Conservation (phyloP, 2,113 vertebrate genomes). For the Phrynocephalus versicolor region DNA sequence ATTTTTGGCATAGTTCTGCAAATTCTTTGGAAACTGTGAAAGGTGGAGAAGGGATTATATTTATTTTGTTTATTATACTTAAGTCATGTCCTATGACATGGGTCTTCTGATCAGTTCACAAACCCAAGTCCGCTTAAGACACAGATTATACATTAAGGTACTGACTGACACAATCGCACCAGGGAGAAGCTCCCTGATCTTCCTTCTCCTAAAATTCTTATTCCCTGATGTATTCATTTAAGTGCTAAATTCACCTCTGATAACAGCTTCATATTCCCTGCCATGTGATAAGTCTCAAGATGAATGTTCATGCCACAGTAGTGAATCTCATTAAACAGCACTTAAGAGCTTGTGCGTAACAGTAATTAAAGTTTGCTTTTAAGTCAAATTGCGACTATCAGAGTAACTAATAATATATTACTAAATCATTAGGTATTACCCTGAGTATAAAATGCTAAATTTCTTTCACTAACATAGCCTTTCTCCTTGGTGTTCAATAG, state of each 20-base stretch:
- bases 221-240: not conserved
- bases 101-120: too few relatives aligned
- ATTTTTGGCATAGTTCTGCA: too few relatives aligned
- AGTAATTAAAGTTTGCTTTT: not conserved
- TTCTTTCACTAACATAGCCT: not conserved
- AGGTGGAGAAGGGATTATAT: too few relatives aligned
- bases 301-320: not conserved
- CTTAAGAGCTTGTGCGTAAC: not conserved
- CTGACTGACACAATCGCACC: too few relatives aligned
- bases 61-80: too few relatives aligned
- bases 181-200: not conserved
- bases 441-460: not conserved
- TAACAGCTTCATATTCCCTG: not conserved
- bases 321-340: not conserved
- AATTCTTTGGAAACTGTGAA: too few relatives aligned
- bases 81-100: too few relatives aligned
- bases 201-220: not conserved
- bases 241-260: not conserved
- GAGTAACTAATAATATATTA: not conserved
- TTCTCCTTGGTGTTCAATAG: constrained; percentile 27
- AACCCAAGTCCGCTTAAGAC: too few relatives aligned
- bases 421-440: not conserved
- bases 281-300: not conserved
- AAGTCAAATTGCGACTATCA: not conserved
- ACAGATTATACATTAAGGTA: too few relatives aligned